Conservation (phyloP, 2,888 invertebrate genomes). For the Caenorhabditis virilis region DNA sequence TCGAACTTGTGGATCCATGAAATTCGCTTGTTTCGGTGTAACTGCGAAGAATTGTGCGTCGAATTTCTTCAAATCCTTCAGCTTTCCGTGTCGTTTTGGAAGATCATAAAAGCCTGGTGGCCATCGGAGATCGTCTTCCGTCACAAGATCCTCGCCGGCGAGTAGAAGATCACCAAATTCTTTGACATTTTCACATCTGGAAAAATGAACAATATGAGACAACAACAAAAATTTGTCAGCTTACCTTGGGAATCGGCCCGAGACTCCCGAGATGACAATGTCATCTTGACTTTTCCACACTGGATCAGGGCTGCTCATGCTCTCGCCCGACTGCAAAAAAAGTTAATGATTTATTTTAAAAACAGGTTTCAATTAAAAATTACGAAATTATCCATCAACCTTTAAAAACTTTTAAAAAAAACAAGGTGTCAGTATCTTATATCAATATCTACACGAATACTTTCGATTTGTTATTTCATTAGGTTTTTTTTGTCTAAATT, state of each 20-base stretch:
- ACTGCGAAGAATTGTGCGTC: slow-evolving; percentile 70
- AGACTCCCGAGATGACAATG: slow-evolving; percentile 72
- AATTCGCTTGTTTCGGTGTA: slow-evolving; percentile 69
- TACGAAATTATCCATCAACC: not conserved
- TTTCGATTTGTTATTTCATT: no score
- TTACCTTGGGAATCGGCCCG: slow-evolving; percentile 78
- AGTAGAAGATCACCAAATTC: slow-evolving; percentile 90
- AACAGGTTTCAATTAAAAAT: not conserved
- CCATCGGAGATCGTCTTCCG: slow-evolving; percentile 89
- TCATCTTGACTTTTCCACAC: slow-evolving; percentile 69
- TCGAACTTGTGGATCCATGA: slow-evolving; percentile 91
- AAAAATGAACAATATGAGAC: slow-evolving; percentile 1
- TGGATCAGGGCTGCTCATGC: slow-evolving; percentile 56
- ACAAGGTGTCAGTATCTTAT: no score
- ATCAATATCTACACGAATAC: no score
- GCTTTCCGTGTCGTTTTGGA: slow-evolving; percentile 71
- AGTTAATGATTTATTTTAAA: not conserved
- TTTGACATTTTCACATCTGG: slow-evolving; percentile 82
- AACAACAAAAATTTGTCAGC: not conserved
- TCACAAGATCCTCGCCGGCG: slow-evolving; percentile 88
- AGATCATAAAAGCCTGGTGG: slow-evolving; percentile 74
- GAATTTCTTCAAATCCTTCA: slow-evolving; percentile 71
- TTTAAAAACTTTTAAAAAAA: not conserved
- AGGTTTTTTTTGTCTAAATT: no score
- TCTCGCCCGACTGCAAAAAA: slow-evolving; percentile 57